A percentile compares a stretch with the other conserved stretches of the same genome.
Evolutionary conservation across 2,113 vertebrate species (phyloP).

Genomic region (Dromiciops gliroides): DNA sequence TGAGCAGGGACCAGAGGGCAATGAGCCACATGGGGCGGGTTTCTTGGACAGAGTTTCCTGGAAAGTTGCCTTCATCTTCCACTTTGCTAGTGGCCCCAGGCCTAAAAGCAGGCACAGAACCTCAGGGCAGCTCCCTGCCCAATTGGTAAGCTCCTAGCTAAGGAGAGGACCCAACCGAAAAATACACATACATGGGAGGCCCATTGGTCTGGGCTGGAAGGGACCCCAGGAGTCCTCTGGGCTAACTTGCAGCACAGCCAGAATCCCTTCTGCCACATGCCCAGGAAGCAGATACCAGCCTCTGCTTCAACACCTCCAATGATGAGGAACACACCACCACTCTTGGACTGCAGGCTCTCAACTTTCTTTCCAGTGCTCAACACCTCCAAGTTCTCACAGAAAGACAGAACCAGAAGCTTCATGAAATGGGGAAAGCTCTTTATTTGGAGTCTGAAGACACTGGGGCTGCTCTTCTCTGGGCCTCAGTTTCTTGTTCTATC

Average conservation of each 20-base stretch:
- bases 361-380: background rate
- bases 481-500: background rate
- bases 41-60: background rate
- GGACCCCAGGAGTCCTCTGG: background rate
- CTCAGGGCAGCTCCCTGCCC: background rate
- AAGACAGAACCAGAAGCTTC: background rate
- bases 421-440: background rate
- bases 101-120: background rate
- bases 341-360: background rate
- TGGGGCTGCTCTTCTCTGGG: background rate
- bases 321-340: background rate
- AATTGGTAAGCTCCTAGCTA: background rate
- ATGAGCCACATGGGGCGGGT: background rate
- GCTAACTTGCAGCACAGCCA: background rate
- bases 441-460: background rate
- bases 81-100: background rate
- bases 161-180: background rate
- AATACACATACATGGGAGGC: background rate
- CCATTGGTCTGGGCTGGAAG: background rate
- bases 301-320: background rate
- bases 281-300: background rate
- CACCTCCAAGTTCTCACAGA: background rate
- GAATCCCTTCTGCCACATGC: background rate
- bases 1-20: background rate
- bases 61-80: background rate